Evolutionary conservation across 2,888 invertebrate genomes (phyloP), one percentile per base, ranked within the genome.

Genomic region (Aelia acuminata): DNA sequence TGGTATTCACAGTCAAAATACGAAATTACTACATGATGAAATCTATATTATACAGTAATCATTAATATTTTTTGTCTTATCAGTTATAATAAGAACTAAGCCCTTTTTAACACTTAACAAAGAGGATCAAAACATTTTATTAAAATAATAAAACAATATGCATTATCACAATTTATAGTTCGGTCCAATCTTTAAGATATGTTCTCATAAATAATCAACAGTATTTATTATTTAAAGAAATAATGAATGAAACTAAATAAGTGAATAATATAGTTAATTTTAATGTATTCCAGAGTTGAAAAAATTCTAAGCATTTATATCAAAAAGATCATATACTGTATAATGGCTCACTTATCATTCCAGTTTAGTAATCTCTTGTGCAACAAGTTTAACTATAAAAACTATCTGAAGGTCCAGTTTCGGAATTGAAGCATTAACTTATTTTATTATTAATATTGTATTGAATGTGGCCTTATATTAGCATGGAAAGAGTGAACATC

Each of bases 151-250:
- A 80, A 80, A 80, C n/a, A 43, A 80, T 80, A 43, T 47, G 80
- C 39, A 80, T 80, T 80, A 80, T 80, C 80, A 80, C 80, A 80
- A 80, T 80, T 43, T 47, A 43, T 39, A 11, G 39, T 80, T 80
- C 80, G 80, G 80, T 80, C 80, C 80, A n/a, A 80, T 80, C 8
- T 80, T 80, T n/a, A 80, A 80, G 80, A 80, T 80, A 80, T 80
- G 80, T 80, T 35, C 80, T n/a, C 39, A 80, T n/a, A 80, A 80
- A 43, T 80, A 80, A 43, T 80, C 80, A 11, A 80, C 43, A 80
- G 15, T 43, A 35, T 80, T 43, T 80, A 80, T 43, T 43, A 80
- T 80, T 20, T 18, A 5, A 35, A 35, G 63, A 15, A 35, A 31
- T 70, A 31, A 35, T 70, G 20, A 70, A 70, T 70, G 35, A 13